Conservation (phyloP, 2,113 vertebrate genomes). For the Sphaerodactylus townsendi region DNA sequence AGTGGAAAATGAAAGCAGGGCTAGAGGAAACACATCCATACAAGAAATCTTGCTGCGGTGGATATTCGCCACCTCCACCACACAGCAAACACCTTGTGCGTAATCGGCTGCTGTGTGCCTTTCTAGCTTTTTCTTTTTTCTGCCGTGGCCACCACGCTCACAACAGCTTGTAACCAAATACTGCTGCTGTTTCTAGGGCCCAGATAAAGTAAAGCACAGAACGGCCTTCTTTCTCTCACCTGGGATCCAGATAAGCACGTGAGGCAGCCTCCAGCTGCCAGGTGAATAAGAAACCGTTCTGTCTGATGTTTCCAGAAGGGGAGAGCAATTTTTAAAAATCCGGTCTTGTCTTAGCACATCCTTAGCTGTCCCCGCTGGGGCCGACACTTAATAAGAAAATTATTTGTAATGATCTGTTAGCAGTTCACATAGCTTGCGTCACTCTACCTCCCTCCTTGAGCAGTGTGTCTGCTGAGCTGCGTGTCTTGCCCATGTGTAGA, state of each 20-base stretch:
- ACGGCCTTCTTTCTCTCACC: not conserved
- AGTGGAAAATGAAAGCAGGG: too few relatives aligned
- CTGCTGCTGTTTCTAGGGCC: not conserved
- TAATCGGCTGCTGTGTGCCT: too few relatives aligned
- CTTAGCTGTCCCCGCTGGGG: conserved; percentile 13
- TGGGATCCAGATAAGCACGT: not conserved
- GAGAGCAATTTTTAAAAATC: not conserved
- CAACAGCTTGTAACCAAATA: not conserved
- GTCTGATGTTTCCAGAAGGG: not conserved
- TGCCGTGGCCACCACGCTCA: not conserved
- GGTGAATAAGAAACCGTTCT: not conserved
- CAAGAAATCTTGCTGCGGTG: too few relatives aligned
- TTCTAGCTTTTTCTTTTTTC: too few relatives aligned
- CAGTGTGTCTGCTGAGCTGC: conserved; percentile 25
- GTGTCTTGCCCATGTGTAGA: not conserved
- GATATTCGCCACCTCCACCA: too few relatives aligned
- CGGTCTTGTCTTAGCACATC: conserved; percentile 31
- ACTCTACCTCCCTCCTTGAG: conserved; percentile 1
- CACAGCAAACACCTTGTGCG: too few relatives aligned
- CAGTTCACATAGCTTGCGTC: not conserved
- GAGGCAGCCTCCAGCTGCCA: not conserved
- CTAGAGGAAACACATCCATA: too few relatives aligned
- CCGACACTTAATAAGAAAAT: conserved; percentile 34
- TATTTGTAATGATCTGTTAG: conserved; percentile 28
- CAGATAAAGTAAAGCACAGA: not conserved